phyloP scores from a whole-genome alignment of 2,888 invertebrate species.

The Polydrusus cervinus region DNA sequence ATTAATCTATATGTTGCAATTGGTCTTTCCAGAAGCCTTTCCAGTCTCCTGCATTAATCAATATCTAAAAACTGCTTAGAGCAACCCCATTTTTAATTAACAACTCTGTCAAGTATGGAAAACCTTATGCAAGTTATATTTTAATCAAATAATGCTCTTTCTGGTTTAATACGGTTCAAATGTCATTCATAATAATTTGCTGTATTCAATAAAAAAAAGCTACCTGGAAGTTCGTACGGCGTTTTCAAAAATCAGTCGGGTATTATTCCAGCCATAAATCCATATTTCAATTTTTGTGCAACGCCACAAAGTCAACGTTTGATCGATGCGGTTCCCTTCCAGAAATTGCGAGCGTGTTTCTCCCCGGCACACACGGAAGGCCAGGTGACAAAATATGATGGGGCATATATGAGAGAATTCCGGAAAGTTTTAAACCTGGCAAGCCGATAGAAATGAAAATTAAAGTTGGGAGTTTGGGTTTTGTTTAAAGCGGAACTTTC shows the following conservation, averaged over 20 bases:
- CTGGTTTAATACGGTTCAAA: too few relatives aligned
- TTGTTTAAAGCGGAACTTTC: slow-evolving; percentile 13
- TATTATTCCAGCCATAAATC: slow-evolving; percentile 15
- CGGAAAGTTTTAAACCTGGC: slow-evolving; percentile 30
- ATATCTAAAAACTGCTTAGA: too few relatives aligned
- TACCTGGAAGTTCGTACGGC: background rate
- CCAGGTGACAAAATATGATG: slow-evolving; percentile 42
- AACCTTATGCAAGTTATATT: too few relatives aligned
- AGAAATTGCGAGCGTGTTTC: slow-evolving; percentile 38
- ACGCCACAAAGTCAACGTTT: slow-evolving; percentile 34
- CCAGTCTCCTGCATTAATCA: too few relatives aligned
- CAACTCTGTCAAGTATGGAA: too few relatives aligned
- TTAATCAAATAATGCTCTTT: too few relatives aligned
- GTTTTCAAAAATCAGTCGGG: background rate
- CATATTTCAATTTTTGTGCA: slow-evolving; percentile 25
- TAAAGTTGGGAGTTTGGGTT: background rate
- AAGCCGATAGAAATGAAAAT: slow-evolving; percentile 10
- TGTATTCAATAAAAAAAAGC: background rate
- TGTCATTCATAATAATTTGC: background rate
- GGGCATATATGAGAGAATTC: slow-evolving; percentile 39
- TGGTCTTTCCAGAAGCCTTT: too few relatives aligned
- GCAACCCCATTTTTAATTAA: too few relatives aligned
- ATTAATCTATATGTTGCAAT: too few relatives aligned
- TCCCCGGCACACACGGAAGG: slow-evolving; percentile 26
- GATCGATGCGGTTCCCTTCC: slow-evolving; percentile 42